Evolutionary conservation across 1,140 invertebrate genomes (phyloP).

Genomic region (Sitophilus oryzae): DNA sequence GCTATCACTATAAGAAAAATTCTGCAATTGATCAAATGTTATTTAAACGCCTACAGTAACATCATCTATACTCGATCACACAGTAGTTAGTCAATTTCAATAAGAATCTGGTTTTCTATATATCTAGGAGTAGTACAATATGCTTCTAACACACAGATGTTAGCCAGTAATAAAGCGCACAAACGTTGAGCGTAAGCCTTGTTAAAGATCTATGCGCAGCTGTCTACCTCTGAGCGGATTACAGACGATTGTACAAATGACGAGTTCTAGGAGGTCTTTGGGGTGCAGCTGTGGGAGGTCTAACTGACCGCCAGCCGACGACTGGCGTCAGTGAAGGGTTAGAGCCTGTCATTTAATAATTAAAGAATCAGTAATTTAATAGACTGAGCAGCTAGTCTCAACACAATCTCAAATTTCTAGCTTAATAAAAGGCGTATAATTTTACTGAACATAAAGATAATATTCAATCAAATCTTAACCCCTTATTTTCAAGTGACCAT

Average conservation of each 20-base stretch:
- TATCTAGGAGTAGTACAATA: too few relatives aligned
- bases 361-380: background rate
- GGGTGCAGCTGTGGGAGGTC: conserved; percentile 37
- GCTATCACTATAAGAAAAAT: too few relatives aligned
- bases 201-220: conserved; percentile 17
- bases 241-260: conserved; percentile 39
- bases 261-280: conserved; percentile 42
- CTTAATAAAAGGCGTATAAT: conserved; percentile 1
- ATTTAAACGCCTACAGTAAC: too few relatives aligned
- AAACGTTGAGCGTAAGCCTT: background rate
- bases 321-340: conserved; percentile 32
- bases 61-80: too few relatives aligned
- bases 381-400: too few relatives aligned
- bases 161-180: background rate
- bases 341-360: conserved; percentile 27
- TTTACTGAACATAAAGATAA: too few relatives aligned
- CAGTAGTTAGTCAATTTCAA: too few relatives aligned
- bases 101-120: too few relatives aligned
- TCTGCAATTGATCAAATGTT: too few relatives aligned
- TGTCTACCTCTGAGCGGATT: conserved; percentile 35
- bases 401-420: too few relatives aligned
- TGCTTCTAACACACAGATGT: background rate
- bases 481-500: too few relatives aligned
- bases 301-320: conserved; percentile 41
- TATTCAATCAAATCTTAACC: too few relatives aligned